phyloP scores from a whole-genome alignment of 1,140 invertebrate genomes.

The Oryctes rhinoceros region DNA sequence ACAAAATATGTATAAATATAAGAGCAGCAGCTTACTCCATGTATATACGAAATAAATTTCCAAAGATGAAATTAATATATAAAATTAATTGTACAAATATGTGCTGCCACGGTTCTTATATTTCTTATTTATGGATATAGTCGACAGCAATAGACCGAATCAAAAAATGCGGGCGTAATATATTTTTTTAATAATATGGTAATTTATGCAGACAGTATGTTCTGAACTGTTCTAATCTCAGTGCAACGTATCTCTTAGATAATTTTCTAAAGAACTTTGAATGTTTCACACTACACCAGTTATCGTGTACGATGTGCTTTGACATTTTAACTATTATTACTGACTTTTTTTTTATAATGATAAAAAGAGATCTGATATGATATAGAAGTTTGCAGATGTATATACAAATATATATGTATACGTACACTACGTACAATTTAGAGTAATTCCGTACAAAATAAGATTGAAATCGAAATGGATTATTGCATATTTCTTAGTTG shows the following conservation, averaged over 20 bases:
- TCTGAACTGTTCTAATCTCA: conserved; percentile 5
- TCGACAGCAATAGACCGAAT: not conserved
- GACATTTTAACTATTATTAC: conserved; percentile 7
- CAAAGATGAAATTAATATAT: conserved; percentile 13
- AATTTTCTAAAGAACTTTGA: conserved; percentile 4
- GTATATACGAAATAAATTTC: not conserved
- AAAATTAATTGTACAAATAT: conserved; percentile 10
- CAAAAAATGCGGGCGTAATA: not conserved
- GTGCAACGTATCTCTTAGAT: conserved; percentile 9
- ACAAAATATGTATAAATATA: not conserved
- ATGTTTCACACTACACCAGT: not conserved
- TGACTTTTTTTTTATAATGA: conserved; percentile 23
- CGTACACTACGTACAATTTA: conserved; percentile 10
- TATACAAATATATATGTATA: conserved; percentile 37
- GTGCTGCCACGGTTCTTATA: conserved; percentile 7
- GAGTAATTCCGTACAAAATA: not conserved
- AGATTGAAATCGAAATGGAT: no score
- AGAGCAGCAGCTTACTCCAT: not conserved
- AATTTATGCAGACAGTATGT: not conserved
- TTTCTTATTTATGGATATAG: not conserved
- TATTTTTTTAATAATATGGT: not conserved
- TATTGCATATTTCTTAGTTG: no score
- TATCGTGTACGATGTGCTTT: not conserved
- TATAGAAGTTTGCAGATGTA: conserved; percentile 40
- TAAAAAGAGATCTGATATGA: conserved; percentile 40